Percentiles rank a stretch among this genome's conserved stretches.
These are phyloP conservation scores for Clarias gariepinus DNA, from an alignment of 2,113 vertebrate genomes.

Conservation along the genomic window DNA sequence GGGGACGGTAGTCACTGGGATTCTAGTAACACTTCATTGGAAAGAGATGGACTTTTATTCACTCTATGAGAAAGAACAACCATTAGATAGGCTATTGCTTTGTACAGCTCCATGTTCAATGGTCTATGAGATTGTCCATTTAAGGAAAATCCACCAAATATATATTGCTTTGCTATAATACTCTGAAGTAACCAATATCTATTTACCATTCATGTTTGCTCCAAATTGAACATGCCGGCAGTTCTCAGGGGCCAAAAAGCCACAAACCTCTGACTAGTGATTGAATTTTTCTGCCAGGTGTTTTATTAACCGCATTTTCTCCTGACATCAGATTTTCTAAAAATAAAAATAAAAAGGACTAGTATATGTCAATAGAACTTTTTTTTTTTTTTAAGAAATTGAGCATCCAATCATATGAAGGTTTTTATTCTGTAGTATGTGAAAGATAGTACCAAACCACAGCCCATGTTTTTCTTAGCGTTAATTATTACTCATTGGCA, in stretches of 20 bases:
- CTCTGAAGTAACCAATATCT: slow-evolving; percentile 9
- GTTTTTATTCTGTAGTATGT: neutral
- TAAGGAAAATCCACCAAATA: slow-evolving; percentile 50
- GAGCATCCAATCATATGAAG: neutral
- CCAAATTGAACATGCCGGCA: neutral
- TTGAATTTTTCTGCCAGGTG: neutral
- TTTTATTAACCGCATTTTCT: neutral
- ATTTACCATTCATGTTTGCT: neutral
- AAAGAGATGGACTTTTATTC: slow-evolving; percentile 54
- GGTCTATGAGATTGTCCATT: slow-evolving; percentile 57
- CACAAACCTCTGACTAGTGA: neutral
- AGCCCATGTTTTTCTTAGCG: neutral
- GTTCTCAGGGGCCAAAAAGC: neutral
- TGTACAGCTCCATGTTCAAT: slow-evolving; percentile 40
- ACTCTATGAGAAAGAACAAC: slow-evolving; percentile 54
- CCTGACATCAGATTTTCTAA: neutral
- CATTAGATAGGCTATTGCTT: slow-evolving; percentile 48
- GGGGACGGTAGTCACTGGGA: slow-evolving; percentile 43
- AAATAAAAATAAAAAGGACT: neutral
- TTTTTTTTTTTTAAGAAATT: neutral
- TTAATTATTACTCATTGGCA: slow-evolving; percentile 5
- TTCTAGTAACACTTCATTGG: slow-evolving; percentile 66
- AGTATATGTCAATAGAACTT: neutral
- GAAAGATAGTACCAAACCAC: neutral
- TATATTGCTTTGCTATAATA: slow-evolving; percentile 37